Base-by-base conservation (phyloP, 2,797 vertebrate genomes). In the Centropyge bicolor region DNA sequence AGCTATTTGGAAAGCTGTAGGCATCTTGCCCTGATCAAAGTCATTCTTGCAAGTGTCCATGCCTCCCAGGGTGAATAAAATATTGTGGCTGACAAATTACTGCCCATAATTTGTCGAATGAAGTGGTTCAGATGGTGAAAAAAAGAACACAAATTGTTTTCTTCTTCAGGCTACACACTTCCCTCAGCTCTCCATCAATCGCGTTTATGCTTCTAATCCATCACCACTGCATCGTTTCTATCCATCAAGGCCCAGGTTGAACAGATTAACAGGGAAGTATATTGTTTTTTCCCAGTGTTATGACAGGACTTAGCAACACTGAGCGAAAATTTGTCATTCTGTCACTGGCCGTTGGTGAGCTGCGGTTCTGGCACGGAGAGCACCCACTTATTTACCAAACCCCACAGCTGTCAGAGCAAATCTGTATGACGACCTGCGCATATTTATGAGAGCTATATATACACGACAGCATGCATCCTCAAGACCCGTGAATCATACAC, bases 301-400 rank as follows among this genome's bases (percentile, higher is more conserved):
- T 91, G 88, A 92, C 90, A 89, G 84, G 88, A 86, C 86, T 72
- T 80, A 84, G 91, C 84, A 91, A 93, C 81, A n/a, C 49, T 13
- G 79, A 75, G 70, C 74, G 61, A 82, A 80, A 84, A 87, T 85
- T 68, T 89, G 90, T 90, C 90, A 88, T 89, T 78, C 78, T 88
- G 86, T 89, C 86, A 81, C 10, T 16, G 74, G 70, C 56, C 22
- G 46, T 6, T 22, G 76, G 59, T 72, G 74, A 90, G 86, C 76
- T 69, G 84, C n/a, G 31, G 74, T 88, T 77, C 80, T 88, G 87
- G 83, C 78, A 38, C 72, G 4, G 41, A 62, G 65, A 56, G 78
- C 68, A 19, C 49, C 81, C 79, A 66, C 82, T 89, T 85, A 90
- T 89, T 88, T 88, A 92, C 75, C 83, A 86, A 91, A 84, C 74